Evolutionary conservation across 1,140 invertebrate species (phyloP), one percentile per base, ranked within the genome.

Genomic region (Sarcophaga peregrina): DNA sequence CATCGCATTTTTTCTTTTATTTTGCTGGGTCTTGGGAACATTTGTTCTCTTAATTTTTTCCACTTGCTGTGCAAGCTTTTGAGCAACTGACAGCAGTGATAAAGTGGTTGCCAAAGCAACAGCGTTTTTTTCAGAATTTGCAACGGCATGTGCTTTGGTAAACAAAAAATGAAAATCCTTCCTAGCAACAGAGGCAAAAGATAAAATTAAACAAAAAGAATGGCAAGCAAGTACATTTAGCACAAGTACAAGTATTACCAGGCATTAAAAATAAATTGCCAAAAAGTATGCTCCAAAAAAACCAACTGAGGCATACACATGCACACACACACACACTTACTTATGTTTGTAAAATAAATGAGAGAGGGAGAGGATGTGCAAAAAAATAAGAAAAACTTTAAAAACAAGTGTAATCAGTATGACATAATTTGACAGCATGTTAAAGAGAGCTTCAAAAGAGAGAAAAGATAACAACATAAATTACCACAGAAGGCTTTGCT

Each of bases 371-470:
- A 20, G 17, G 25, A 37, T 37, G 4, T 10, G 20, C 62, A 20
- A 17, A 68, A 68, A 68, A 62, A 62, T 7, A 5, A 62, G n/a
- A 62, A 11, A 62, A n/a, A 58, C 54, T 58, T 58, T n/a, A 58
- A 58, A 58, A 58, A 58, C 17, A 68, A 68, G 62, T 68, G 62
- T 68, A 68, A 68, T 68, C 62, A 68, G 62, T 68, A 68, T 68
- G 62, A 68, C 62, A 68, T 25, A 68, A 68, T 68, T 68, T 68
- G 62, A 68, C 62, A 68, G 17, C 62, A 68, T 17, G 62, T 68
- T 68, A 25, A 68, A 68, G n/a, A 68, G 54, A 58, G 20, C 62
- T 68, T 68, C 8, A 25, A 68, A 68, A 68, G 62, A 20, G 20
- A 68, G 17, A n/a, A 52, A 37, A 4, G 25, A 37, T 2, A 37